These are phyloP conservation scores for Mellivora capensis DNA, from an alignment of 2,113 vertebrate genomes.

Conservation along the genomic window DNA sequence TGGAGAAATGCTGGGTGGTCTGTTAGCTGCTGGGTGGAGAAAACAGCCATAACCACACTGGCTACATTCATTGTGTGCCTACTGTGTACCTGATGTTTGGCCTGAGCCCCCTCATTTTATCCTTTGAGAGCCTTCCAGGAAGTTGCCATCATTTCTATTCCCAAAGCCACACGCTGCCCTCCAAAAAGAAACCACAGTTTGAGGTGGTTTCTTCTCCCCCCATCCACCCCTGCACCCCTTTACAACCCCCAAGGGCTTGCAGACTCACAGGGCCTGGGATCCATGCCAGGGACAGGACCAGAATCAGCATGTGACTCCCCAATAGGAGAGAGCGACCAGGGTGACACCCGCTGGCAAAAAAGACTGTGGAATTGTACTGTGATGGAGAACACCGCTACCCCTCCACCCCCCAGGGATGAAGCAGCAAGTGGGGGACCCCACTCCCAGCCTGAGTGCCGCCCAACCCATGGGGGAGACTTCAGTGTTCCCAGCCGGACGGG, in stretches of 20 bases:
- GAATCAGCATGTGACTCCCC: background rate
- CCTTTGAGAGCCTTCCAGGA: background rate
- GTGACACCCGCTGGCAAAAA: background rate
- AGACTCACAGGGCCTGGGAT: background rate
- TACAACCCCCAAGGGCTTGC: too few relatives aligned
- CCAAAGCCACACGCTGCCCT: background rate
- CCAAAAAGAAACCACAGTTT: background rate
- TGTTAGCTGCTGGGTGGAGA: background rate
- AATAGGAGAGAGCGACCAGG: background rate
- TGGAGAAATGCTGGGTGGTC: background rate
- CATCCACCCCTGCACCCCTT: background rate
- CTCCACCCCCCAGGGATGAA: background rate
- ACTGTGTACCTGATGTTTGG: background rate
- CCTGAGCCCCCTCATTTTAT: background rate
- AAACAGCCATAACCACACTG: fast-evolving
- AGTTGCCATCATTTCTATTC: background rate
- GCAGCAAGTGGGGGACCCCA: background rate
- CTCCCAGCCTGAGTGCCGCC: background rate
- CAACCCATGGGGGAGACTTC: background rate
- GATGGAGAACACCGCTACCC: background rate
- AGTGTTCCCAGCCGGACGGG: fast-evolving
- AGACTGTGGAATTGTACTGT: background rate
- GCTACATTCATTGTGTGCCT: background rate
- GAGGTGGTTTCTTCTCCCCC: background rate
- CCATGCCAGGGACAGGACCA: background rate